A percentile compares a stretch with the other conserved stretches of the same genome.
Evolutionary conservation across 2,888 invertebrate species (phyloP).

Genomic region (Apodemia duryi): DNA sequence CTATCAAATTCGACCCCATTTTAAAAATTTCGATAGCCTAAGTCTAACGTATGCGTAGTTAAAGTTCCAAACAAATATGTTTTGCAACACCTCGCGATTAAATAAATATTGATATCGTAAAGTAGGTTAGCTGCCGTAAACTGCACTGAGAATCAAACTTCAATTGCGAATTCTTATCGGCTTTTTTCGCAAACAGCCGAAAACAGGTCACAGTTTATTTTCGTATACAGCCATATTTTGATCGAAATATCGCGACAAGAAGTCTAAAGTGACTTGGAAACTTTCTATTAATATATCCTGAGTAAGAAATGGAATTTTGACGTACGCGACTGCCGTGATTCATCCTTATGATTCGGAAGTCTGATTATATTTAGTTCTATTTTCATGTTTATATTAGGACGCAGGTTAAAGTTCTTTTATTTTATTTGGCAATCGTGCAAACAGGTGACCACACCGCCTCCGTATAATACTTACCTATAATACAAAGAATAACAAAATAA

Average conservation of each 20-base stretch:
- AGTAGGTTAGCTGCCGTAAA: conserved; percentile 72
- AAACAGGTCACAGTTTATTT: conserved; percentile 66
- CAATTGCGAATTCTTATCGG: conserved; percentile 69
- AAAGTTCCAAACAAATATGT: conserved; percentile 40
- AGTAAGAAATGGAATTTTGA: conserved; percentile 51
- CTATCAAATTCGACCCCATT: conserved; percentile 17
- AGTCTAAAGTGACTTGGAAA: conserved; percentile 50
- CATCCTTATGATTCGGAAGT: conserved; percentile 42
- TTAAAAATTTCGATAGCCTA: conserved; percentile 14
- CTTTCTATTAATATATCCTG: conserved; percentile 47
- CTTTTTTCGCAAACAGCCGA: conserved; percentile 53
- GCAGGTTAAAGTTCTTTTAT: no score
- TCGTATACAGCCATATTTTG: conserved; percentile 40
- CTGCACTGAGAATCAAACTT: conserved; percentile 63
- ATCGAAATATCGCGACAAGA: conserved; percentile 38
- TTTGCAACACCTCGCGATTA: conserved; percentile 60
- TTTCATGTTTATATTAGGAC: neutral
- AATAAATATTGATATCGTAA: conserved; percentile 68
- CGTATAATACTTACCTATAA: no score
- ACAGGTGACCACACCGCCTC: no score
- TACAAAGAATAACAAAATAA: no score
- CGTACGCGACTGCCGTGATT: conserved; percentile 62
- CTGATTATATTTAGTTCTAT: neutral
- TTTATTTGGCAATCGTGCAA: no score
- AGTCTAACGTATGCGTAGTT: conserved; percentile 24